Evolutionary conservation across 2,888 invertebrate genomes (phyloP).

Genomic region (Rotaria magnacalcarata): DNA sequence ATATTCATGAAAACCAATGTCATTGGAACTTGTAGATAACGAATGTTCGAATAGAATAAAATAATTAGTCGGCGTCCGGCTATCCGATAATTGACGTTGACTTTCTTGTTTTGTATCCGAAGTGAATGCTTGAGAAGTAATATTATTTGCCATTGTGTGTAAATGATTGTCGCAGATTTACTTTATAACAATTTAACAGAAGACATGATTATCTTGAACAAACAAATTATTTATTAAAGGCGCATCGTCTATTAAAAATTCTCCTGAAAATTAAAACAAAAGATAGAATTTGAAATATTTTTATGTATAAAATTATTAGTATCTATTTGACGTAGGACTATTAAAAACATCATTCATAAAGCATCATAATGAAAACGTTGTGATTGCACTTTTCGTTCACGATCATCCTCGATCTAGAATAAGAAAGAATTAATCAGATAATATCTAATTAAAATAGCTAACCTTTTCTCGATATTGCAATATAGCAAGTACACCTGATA

Average conservation of each 20-base stretch:
- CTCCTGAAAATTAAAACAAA: background rate
- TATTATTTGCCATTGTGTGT: background rate
- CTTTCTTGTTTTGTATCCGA: background rate
- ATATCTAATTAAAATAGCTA: background rate
- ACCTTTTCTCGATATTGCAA: constrained; percentile 45
- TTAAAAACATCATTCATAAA: constrained; percentile 12
- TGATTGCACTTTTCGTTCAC: constrained; percentile 43
- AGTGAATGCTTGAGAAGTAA: background rate
- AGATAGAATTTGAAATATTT: background rate
- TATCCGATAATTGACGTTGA: background rate
- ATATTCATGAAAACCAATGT: background rate
- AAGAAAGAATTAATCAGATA: background rate
- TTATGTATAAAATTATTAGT: background rate
- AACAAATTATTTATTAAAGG: background rate
- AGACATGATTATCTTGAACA: background rate
- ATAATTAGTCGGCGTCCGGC: background rate
- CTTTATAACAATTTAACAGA: too few species aligned
- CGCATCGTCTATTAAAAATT: background rate
- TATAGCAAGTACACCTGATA: constrained; percentile 37
- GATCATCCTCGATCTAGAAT: constrained; percentile 41
- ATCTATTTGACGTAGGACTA: background rate
- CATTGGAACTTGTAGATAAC: background rate
- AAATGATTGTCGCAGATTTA: too few species aligned
- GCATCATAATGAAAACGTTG: constrained; percentile 46
- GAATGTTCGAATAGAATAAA: constrained; percentile 1